Conservation (phyloP, 2,113 vertebrate species). For the Rhadina sibilatrix region DNA sequence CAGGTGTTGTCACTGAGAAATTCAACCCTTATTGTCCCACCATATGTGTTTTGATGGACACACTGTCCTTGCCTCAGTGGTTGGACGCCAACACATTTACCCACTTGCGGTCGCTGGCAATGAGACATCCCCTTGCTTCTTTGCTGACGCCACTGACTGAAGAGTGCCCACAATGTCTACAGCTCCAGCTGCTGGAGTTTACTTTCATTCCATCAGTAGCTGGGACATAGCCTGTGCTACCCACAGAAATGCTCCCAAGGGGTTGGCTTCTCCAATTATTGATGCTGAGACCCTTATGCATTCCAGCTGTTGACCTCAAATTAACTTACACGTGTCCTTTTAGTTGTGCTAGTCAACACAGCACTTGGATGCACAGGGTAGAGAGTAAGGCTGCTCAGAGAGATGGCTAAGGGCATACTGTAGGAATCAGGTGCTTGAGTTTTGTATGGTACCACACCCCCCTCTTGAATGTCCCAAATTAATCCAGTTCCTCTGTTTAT, state of each 20-base stretch:
- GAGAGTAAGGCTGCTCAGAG: background rate
- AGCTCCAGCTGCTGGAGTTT: background rate
- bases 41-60: background rate
- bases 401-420: too few relatives aligned
- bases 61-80: background rate
- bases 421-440: background rate
- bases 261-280: background rate
- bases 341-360: background rate
- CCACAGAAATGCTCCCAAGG: background rate
- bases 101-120: background rate
- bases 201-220: background rate
- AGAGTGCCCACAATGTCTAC: background rate
- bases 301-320: background rate
- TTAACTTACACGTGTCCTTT: background rate
- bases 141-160: background rate
- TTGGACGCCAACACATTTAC: background rate
- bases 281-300: background rate
- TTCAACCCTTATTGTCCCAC: background rate
- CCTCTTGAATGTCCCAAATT: background rate
- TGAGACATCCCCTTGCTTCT: background rate
- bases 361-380: background rate
- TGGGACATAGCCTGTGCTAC: background rate
- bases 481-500: background rate
- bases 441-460: background rate
- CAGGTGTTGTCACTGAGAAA: background rate